These are phyloP conservation scores for Lerema accius DNA, from an alignment of 1,140 invertebrate genomes.

Conservation along the genomic window DNA sequence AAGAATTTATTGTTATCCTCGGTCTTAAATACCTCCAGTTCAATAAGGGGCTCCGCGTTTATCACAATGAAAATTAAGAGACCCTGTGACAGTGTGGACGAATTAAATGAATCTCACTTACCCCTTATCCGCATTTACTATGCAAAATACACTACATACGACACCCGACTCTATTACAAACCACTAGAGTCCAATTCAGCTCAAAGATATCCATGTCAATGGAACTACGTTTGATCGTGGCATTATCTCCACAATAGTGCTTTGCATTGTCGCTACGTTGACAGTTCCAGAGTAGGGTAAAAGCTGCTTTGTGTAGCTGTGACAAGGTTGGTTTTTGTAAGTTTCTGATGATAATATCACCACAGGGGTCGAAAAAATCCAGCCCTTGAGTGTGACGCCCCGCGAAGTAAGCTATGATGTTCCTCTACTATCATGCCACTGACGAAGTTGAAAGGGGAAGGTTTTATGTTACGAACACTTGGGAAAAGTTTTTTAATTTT, in stretches of 20 bases:
- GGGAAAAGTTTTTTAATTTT: conserved; percentile 2
- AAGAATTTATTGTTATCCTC: too few relatives aligned
- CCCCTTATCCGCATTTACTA: conserved; percentile 67
- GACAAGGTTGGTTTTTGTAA: conserved; percentile 52
- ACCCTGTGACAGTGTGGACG: conserved; percentile 72
- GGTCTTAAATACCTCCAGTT: conserved; percentile 17
- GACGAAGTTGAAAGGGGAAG: conserved; percentile 34
- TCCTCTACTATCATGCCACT: conserved; percentile 62
- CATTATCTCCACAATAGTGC: conserved; percentile 79
- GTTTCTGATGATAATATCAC: conserved; percentile 60
- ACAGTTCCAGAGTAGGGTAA: conserved; percentile 48
- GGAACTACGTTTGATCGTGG: conserved; percentile 73
- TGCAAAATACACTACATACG: conserved; percentile 23
- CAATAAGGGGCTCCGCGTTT: conserved; percentile 39
- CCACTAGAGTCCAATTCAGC: conserved; percentile 43
- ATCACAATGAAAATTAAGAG: conserved; percentile 78
- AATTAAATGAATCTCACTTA: conserved; percentile 80
- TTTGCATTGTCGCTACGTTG: conserved; percentile 74
- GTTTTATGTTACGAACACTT: conserved; percentile 19
- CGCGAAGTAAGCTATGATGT: conserved; percentile 79
- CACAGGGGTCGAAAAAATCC: conserved; percentile 76
- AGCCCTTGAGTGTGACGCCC: conserved; percentile 75
- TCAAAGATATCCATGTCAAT: conserved; percentile 53
- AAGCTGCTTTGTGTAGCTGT: conserved; percentile 46
- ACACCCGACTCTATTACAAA: conserved; percentile 37